Conservation (phyloP, 2,888 invertebrate species). For the Eristalis tenax region DNA sequence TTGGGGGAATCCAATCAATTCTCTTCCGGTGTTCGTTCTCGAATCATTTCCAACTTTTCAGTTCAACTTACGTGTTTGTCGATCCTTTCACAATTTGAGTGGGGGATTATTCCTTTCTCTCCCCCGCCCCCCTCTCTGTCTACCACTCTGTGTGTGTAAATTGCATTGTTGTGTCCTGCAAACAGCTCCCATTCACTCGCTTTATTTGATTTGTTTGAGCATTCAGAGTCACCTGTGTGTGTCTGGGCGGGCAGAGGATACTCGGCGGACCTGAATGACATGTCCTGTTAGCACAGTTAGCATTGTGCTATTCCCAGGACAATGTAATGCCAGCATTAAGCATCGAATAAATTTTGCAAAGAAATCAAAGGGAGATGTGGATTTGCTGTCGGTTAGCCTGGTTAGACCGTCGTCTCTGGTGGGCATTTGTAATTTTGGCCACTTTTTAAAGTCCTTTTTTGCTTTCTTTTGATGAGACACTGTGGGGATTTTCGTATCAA, state of each 20-base stretch:
- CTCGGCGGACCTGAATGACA: conserved; percentile 56
- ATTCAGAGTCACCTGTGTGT: conserved; percentile 65
- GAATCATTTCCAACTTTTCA: conserved; percentile 55
- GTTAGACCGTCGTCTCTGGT: neutral
- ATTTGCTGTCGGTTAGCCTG: conserved; percentile 11
- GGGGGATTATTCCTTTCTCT: neutral
- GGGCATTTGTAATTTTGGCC: neutral
- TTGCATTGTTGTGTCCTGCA: conserved; percentile 46
- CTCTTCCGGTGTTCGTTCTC: conserved; percentile 68
- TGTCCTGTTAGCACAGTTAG: conserved; percentile 68
- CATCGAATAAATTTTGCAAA: conserved; percentile 65
- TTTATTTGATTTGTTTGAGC: conserved; percentile 65
- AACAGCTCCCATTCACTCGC: conserved; percentile 36
- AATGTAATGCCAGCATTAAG: conserved; percentile 56
- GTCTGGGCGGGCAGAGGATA: neutral
- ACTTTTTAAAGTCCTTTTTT: conserved; percentile 21
- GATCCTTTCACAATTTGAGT: neutral
- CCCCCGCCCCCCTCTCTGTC: neutral
- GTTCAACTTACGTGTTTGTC: conserved; percentile 3
- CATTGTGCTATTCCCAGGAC: conserved; percentile 55
- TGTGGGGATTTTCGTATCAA: too few species aligned
- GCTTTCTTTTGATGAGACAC: too few species aligned
- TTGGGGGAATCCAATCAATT: conserved; percentile 69
- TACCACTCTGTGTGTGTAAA: neutral
- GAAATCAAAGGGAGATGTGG: conserved; percentile 42